Base-by-base conservation (phyloP, 2,797 vertebrate genomes). In the Novumbra hubbsi region DNA sequence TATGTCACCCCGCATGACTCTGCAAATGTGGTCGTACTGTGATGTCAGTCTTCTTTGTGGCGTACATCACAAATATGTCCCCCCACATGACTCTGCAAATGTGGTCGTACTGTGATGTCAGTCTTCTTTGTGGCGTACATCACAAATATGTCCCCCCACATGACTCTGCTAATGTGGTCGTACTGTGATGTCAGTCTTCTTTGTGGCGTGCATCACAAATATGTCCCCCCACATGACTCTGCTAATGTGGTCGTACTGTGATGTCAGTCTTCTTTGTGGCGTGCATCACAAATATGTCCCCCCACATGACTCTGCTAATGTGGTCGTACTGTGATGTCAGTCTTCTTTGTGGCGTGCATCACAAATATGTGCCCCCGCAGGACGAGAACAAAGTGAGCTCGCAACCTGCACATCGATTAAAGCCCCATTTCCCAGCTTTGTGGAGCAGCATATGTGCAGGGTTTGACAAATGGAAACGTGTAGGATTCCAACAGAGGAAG, bases 261-360 rank as follows among this genome's bases (percentile, higher is more conserved):
- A 71, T 60, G 70, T 55, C 70, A 62, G 70, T 27, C 49, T 32
- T 57, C 30, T 38, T 7, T 38, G 34, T 38, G 34, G 8, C 34
- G 34, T 38, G 34, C 34, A 5, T 38, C 34, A 38, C 34, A 38
- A 38, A 38, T 5, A 38, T 38, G 2, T 38, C 4, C n/a, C n/a
- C 34, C 34, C 34, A 38, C 34, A 38, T 38, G 34, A 38, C 34
- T 71, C 70, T 24, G 52, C 52, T 71, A 71, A 71, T 62, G 52
- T 62, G 52, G 52, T 55, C 55, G 1, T 24, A 30, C 52, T 71
- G 52, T 60, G 70, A 71, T 60, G 70, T 55, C 70, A 62, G 70
- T 27, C 49, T 32, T 57, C 30, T 38, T 7, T 38, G 34, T 38
- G 34, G 8, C 34, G 34, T 38, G 34, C 34, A 5, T 38, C 34